Evolutionary conservation across 2,888 invertebrate species (phyloP).

Genomic region (Dilophus febrilis): DNA sequence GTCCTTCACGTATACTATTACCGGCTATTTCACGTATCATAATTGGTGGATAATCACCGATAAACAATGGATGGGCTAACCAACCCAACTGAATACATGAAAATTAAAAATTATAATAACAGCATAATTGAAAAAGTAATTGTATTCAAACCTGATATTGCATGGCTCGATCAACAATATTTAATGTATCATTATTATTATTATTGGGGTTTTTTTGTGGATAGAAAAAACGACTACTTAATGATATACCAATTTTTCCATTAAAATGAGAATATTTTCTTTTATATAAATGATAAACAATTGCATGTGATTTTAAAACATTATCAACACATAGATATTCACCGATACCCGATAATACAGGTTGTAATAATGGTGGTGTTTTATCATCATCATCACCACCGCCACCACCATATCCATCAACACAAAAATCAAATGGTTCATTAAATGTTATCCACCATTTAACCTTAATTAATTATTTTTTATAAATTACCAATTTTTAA

Average conservation of each 20-base stretch:
- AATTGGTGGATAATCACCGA: constrained; percentile 35
- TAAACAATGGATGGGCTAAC: constrained; percentile 32
- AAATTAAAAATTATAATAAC: not conserved
- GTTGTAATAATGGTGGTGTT: constrained; percentile 23
- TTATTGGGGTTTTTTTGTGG: too few relatives aligned
- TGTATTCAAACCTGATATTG: constrained; percentile 17
- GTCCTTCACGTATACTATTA: constrained; percentile 30
- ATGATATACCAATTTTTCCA: constrained; percentile 6
- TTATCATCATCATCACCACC: constrained; percentile 31
- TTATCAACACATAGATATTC: constrained; percentile 35
- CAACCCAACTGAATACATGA: constrained; percentile 26
- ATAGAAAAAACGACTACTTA: constrained; percentile 17
- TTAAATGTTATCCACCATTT: constrained; percentile 43
- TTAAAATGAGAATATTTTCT: constrained; percentile 15
- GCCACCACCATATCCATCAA: constrained; percentile 31
- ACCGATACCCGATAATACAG: constrained; percentile 30
- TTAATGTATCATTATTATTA: constrained; percentile 10
- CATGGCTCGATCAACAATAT: constrained; percentile 16
- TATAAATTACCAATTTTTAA: too few relatives aligned
- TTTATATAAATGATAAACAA: constrained; percentile 29
- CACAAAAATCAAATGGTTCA: constrained; percentile 33
- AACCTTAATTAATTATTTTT: constrained; percentile 8
- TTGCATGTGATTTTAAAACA: constrained; percentile 36
- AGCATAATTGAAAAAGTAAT: too few relatives aligned
- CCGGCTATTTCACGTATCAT: constrained; percentile 30